These are phyloP conservation scores for Jaculus jaculus DNA, from an alignment of 2,113 vertebrate genomes.

Conservation along the genomic window DNA sequence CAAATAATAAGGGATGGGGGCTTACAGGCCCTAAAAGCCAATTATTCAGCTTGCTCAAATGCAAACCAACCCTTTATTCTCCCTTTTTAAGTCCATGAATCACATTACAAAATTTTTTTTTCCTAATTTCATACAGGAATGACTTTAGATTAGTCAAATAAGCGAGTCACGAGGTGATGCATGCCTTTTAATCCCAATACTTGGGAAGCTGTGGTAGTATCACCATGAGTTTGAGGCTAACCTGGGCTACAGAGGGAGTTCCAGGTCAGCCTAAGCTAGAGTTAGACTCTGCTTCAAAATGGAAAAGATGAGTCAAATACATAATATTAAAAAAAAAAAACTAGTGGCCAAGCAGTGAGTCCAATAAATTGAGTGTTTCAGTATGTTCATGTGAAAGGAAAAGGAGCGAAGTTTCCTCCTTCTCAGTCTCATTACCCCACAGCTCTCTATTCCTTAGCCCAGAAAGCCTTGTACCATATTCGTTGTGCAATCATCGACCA, in stretches of 20 bases:
- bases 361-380: slow-evolving; percentile 48
- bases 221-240: too few relatives aligned
- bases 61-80: slow-evolving; percentile 68
- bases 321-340: slow-evolving; percentile 50
- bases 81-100: slow-evolving; percentile 56
- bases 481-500: slow-evolving; percentile 70
- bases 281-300: too few relatives aligned
- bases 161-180: too few relatives aligned
- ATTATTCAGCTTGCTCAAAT: slow-evolving; percentile 46
- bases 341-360: slow-evolving; percentile 28
- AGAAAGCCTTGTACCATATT: slow-evolving; percentile 54
- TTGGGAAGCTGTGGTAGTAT: too few relatives aligned
- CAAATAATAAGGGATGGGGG: background rate
- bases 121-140: slow-evolving; percentile 53
- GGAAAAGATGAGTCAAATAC: slow-evolving; percentile 35
- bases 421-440: background rate
- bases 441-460: slow-evolving; percentile 13
- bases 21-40: slow-evolving; percentile 31
- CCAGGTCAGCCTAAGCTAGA: too few relatives aligned
- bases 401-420: slow-evolving; percentile 7
- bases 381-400: background rate
- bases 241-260: too few relatives aligned
- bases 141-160: slow-evolving; percentile 47
- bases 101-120: slow-evolving; percentile 66
- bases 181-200: too few relatives aligned